Evolutionary conservation across 1,140 invertebrate genomes (phyloP).

Genomic region (Hyles vespertilio): DNA sequence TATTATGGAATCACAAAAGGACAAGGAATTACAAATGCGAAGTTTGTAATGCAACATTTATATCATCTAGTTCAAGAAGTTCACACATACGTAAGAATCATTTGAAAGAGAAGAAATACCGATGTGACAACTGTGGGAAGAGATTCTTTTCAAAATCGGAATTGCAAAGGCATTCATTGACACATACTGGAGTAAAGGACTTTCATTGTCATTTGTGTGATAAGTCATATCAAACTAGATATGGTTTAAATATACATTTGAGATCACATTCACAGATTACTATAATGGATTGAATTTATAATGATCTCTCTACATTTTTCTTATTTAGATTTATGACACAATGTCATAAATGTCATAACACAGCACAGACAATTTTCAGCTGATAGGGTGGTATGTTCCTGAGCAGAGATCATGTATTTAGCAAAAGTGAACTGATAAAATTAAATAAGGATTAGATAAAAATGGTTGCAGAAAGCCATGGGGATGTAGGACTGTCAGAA

Average conservation of each 20-base stretch:
- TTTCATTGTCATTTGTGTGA: conserved; percentile 69
- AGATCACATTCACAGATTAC: conserved; percentile 50
- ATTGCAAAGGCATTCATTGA: conserved; percentile 61
- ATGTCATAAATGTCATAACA: too few species aligned
- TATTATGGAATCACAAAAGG: conserved; percentile 69
- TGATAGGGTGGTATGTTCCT: too few species aligned
- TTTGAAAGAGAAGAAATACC: conserved; percentile 69
- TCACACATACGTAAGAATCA: conserved; percentile 69
- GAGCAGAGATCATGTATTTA: too few species aligned
- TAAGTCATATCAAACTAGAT: conserved; percentile 69
- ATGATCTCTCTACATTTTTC: background rate
- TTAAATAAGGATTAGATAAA: too few species aligned
- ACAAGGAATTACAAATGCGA: conserved; percentile 67
- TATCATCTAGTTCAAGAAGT: conserved; percentile 63
- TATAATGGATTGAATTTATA: conserved; percentile 22
- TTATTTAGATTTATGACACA: too few species aligned
- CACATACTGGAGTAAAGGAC: conserved; percentile 67
- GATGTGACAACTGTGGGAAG: conserved; percentile 65
- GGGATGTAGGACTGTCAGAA: too few species aligned
- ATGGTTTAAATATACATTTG: conserved; percentile 69
- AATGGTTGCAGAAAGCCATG: too few species aligned
- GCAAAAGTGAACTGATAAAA: too few species aligned
- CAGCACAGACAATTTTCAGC: too few species aligned
- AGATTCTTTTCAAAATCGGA: conserved; percentile 67
- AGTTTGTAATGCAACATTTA: conserved; percentile 66